phyloP scores from a whole-genome alignment of 2,888 invertebrate genomes.

The Dynastes maya region DNA sequence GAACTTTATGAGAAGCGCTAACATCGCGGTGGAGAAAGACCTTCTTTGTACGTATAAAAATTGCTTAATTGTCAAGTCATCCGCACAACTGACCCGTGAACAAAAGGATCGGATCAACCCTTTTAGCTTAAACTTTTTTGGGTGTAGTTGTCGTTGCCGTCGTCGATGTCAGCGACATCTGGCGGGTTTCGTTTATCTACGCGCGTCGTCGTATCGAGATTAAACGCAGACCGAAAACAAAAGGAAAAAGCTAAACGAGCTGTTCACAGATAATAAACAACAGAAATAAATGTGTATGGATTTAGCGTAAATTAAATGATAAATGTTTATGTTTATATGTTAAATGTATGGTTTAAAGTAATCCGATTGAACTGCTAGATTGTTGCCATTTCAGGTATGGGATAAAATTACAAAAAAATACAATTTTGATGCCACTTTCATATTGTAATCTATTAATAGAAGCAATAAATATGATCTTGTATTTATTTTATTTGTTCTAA shows the following conservation, averaged over 20 bases:
- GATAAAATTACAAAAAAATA: too few relatives aligned
- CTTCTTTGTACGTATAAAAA: conserved; percentile 18
- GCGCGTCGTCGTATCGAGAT: conserved; percentile 1
- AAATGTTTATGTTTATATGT: too few relatives aligned
- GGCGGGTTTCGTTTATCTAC: background rate
- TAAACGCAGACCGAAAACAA: background rate
- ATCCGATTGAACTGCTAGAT: too few relatives aligned
- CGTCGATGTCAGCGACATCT: background rate
- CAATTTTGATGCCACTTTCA: too few relatives aligned
- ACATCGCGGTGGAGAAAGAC: background rate
- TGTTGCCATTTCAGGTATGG: too few relatives aligned
- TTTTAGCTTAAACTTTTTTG: background rate
- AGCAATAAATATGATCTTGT: too few relatives aligned
- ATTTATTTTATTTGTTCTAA: too few relatives aligned
- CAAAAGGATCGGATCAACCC: conserved; percentile 13
- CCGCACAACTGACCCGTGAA: background rate
- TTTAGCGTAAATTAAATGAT: too few relatives aligned
- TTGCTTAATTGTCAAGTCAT: conserved; percentile 22
- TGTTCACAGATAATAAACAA: background rate
- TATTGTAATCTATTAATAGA: too few relatives aligned
- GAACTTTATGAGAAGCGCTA: conserved; percentile 1
- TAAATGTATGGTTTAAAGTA: too few relatives aligned
- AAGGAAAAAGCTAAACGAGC: background rate
- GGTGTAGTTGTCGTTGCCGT: background rate
- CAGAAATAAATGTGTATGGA: background rate